These are phyloP conservation scores for Drosophila paranaensis DNA, from an alignment of 2,888 invertebrate species.

Conservation along the genomic window DNA sequence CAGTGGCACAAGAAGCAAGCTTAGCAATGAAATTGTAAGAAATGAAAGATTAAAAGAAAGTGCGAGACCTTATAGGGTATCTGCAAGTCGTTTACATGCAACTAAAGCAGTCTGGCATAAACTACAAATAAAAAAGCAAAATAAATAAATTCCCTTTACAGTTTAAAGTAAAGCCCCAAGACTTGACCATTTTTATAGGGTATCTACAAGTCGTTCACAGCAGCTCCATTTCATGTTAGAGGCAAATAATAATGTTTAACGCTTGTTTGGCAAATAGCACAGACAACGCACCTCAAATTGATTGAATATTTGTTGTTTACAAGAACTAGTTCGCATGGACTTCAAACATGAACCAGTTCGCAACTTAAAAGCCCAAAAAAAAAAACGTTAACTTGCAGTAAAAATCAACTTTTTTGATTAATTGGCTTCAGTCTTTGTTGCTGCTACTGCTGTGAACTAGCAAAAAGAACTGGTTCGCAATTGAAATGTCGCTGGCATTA, in stretches of 20 bases:
- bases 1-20: slow-evolving; percentile 13
- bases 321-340: slow-evolving; percentile 15
- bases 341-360: slow-evolving; percentile 5
- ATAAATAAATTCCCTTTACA: too few relatives aligned
- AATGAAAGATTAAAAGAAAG: too few relatives aligned
- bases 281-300: not conserved
- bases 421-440: slow-evolving; percentile 12
- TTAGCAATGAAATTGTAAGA: too few relatives aligned
- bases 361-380: not conserved
- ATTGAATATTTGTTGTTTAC: not conserved
- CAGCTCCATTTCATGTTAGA: too few relatives aligned
- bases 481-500: slow-evolving; percentile 30
- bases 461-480: slow-evolving; percentile 45
- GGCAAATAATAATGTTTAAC: not conserved
- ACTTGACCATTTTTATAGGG: not conserved
- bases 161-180: too few relatives aligned
- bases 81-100: not conserved
- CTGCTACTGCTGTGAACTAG: not conserved
- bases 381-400: not conserved
- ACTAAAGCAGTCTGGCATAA: not conserved
- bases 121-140: not conserved
- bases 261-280: not conserved
- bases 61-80: not conserved
- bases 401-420: slow-evolving; percentile 10
- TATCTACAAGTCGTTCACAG: slow-evolving; percentile 2